phyloP scores from a whole-genome alignment of 1,140 invertebrate genomes.

The Brachionus koreanus region DNA sequence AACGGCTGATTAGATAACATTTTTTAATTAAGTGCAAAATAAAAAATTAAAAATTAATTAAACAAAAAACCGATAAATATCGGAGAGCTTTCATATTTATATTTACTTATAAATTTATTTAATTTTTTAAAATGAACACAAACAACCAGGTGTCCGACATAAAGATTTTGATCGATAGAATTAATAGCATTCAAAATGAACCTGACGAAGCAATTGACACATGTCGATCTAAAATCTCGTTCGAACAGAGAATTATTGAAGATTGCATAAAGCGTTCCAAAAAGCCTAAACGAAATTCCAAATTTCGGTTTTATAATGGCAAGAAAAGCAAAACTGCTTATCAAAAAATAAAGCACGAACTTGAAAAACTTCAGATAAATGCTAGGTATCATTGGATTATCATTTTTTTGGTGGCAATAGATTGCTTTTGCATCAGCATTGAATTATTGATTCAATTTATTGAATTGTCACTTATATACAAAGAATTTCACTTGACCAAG shows the following conservation, averaged over 20 bases:
- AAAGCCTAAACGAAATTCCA: slow-evolving; percentile 12
- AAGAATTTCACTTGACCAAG: slow-evolving; percentile 4
- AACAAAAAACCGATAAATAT: not conserved
- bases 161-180: not conserved
- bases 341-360: not conserved
- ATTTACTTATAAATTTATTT: not conserved
- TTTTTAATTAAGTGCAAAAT: not conserved
- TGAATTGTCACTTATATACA: not conserved
- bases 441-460: slow-evolving; percentile 16
- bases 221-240: not conserved
- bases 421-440: not conserved
- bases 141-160: not conserved
- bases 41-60: not conserved
- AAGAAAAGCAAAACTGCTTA: not conserved
- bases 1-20: not conserved
- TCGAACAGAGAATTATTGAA: not conserved
- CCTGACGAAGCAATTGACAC: not conserved
- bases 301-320: not conserved
- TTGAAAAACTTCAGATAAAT: not conserved
- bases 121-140: not conserved
- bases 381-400: not conserved
- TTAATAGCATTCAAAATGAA: not conserved
- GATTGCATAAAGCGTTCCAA: not conserved
- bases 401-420: not conserved
- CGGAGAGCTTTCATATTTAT: not conserved